Evolutionary conservation across 23 tunicate species (phyloP).

Genomic region (Ciona savignyi): DNA sequence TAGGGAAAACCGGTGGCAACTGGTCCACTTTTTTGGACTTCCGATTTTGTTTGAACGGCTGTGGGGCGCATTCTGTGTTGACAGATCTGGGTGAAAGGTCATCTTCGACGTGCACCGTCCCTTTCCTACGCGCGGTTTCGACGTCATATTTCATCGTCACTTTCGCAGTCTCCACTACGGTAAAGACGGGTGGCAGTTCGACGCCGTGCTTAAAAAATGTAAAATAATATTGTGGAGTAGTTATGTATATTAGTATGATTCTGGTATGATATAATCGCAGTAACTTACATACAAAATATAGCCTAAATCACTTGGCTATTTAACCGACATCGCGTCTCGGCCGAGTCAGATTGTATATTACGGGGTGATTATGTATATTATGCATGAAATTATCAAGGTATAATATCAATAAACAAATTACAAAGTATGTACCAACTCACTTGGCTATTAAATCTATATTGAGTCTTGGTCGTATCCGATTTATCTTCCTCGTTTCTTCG

Average conservation of each 20-base stretch:
- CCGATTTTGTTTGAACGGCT: not conserved
- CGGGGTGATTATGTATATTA: too few species aligned
- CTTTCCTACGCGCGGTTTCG: conserved; percentile 28
- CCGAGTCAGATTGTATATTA: too few species aligned
- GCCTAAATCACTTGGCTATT: too few species aligned
- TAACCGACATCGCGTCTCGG: too few species aligned
- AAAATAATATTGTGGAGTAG: too few species aligned
- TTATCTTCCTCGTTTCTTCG: conserved; percentile 7
- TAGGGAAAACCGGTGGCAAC: not conserved
- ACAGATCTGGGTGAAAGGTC: conserved; percentile 4
- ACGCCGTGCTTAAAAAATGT: too few species aligned
- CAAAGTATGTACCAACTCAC: too few species aligned
- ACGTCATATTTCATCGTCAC: conserved; percentile 51
- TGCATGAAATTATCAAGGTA: too few species aligned
- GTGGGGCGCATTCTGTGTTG: not conserved
- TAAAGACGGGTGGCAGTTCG: conserved; percentile 29
- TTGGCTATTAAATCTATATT: not conserved
- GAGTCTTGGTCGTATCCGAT: not conserved
- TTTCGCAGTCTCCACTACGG: conserved; percentile 74
- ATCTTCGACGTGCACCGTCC: conserved; percentile 9
- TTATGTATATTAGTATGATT: too few species aligned
- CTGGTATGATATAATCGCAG: too few species aligned
- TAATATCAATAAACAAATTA: too few species aligned
- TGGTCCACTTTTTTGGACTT: not conserved
- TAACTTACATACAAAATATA: too few species aligned